Evolutionary conservation across 2,797 vertebrate species (phyloP).

Genomic region (Sebastes taczanowskii): DNA sequence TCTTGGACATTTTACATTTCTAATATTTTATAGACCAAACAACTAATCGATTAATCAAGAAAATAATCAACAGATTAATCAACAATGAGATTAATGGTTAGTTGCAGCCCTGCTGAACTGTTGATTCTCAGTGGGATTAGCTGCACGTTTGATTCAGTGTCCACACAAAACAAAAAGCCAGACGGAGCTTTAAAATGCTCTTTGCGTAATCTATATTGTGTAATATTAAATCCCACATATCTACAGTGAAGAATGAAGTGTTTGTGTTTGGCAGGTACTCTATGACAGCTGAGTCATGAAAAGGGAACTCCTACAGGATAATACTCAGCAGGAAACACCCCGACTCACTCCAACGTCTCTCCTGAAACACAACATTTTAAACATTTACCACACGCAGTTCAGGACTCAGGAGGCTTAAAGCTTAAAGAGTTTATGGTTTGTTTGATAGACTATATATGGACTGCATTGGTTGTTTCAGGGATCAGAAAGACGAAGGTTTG

Average conservation of each 20-base stretch:
- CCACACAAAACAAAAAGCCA: neutral
- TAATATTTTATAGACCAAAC: too few relatives aligned
- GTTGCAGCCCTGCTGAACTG: neutral
- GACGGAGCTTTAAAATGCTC: neutral
- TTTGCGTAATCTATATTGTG: neutral
- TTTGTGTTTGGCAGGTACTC: conserved; percentile 6
- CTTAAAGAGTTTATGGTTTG: neutral
- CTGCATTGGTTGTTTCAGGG: neutral
- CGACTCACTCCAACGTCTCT: neutral
- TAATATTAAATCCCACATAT: neutral
- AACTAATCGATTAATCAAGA: too few relatives aligned
- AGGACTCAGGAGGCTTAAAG: neutral
- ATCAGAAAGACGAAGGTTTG: neutral
- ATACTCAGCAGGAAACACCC: conserved; percentile 16
- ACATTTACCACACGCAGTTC: neutral
- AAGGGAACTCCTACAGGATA: conserved; percentile 30
- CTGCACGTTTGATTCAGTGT: neutral
- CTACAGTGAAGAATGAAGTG: neutral
- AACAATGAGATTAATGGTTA: too few relatives aligned
- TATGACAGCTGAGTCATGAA: conserved; percentile 40
- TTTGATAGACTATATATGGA: neutral
- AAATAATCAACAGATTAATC: too few relatives aligned
- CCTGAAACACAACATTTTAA: neutral
- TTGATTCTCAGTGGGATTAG: neutral
- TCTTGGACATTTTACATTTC: too few relatives aligned